These are phyloP conservation scores for Notechis scutatus DNA, from an alignment of 2,113 vertebrate genomes.

Conservation along the genomic window DNA sequence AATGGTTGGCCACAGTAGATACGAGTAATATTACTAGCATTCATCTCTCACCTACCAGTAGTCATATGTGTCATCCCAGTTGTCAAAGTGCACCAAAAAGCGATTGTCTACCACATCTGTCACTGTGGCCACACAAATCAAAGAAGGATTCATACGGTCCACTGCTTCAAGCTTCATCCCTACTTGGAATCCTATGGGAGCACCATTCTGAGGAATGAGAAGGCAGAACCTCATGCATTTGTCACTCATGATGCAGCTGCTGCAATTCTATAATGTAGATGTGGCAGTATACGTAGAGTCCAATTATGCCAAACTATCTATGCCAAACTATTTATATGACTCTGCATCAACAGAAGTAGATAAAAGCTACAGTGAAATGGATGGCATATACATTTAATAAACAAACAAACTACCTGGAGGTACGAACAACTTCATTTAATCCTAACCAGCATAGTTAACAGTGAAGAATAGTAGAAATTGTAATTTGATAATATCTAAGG, in stretches of 20 bases:
- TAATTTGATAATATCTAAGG: neutral
- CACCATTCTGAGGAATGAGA: constrained; percentile 69
- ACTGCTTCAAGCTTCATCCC: constrained; percentile 97
- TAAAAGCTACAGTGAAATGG: neutral
- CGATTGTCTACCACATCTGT: constrained; percentile 88
- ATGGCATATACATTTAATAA: neutral
- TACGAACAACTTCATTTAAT: neutral
- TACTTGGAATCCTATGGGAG: constrained; percentile 82
- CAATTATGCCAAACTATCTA: neutral
- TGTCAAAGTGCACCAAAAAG: constrained; percentile 98
- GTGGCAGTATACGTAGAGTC: neutral
- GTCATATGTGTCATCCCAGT: constrained; percentile 98
- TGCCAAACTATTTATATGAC: neutral
- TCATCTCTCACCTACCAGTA: constrained; percentile 83
- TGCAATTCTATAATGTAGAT: neutral
- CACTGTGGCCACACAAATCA: constrained; percentile 95
- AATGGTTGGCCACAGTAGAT: neutral
- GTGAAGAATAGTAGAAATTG: neutral
- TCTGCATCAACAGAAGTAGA: neutral
- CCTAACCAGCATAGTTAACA: neutral
- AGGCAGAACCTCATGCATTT: neutral
- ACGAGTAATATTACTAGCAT: neutral
- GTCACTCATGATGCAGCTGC: neutral
- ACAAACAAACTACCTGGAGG: neutral
- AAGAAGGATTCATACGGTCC: constrained; percentile 96